Conservation (phyloP, 2,113 vertebrate species). For the Cygnus atratus region DNA sequence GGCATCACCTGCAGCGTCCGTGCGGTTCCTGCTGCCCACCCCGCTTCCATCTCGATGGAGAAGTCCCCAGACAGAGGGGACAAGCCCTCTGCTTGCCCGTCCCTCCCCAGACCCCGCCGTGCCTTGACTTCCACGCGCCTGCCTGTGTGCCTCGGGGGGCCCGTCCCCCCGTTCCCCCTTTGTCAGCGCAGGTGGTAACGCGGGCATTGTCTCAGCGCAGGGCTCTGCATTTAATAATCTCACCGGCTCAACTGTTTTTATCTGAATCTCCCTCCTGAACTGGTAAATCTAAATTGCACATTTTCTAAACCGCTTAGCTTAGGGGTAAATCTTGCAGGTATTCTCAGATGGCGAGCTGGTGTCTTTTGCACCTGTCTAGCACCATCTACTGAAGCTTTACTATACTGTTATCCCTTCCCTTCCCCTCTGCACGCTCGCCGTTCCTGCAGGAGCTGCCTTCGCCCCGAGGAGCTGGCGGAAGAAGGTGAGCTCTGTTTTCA, state of each 20-base stretch:
- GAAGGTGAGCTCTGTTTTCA: neutral
- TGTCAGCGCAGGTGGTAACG: conserved; percentile 9
- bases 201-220: conserved; percentile 49
- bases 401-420: neutral
- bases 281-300: conserved; percentile 78
- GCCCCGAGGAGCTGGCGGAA: neutral
- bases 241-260: conserved; percentile 75
- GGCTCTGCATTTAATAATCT: conserved; percentile 73
- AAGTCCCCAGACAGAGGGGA: neutral
- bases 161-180: neutral
- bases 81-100: neutral
- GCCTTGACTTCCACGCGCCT: neutral
- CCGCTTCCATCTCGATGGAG: neutral
- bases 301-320: conserved; percentile 73
- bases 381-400: conserved; percentile 77
- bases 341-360: conserved; percentile 46
- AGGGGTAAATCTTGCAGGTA: conserved; percentile 69
- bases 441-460: conserved; percentile 1
- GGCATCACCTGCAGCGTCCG: fast-evolving
- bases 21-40: neutral
- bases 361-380: conserved; percentile 75
- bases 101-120: neutral
- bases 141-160: neutral
- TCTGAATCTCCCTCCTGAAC: conserved; percentile 71
- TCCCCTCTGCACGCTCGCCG: neutral